phyloP scores from a whole-genome alignment of 2,888 invertebrate species.

The Drosophila percnosoma region DNA sequence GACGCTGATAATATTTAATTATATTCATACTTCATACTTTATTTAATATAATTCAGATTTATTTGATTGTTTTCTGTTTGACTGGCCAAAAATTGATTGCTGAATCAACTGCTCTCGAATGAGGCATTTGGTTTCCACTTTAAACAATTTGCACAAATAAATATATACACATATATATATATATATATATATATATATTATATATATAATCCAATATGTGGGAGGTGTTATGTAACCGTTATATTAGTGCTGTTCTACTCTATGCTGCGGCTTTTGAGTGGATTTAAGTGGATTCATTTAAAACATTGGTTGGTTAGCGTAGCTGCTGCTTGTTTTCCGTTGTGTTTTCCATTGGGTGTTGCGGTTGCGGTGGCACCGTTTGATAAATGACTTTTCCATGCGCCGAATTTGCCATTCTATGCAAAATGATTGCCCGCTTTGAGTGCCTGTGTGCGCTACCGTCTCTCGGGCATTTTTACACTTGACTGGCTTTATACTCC shows the following conservation, averaged over 20 bases:
- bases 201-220: constrained; percentile 2
- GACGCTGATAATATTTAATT: neutral
- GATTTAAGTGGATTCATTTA: constrained; percentile 79
- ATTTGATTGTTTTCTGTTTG: constrained; percentile 36
- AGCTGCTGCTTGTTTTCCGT: constrained; percentile 41
- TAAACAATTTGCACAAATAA: neutral
- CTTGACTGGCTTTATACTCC: constrained; percentile 61
- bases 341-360: constrained; percentile 36
- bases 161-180: neutral
- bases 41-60: constrained; percentile 21
- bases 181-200: neutral
- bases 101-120: constrained; percentile 21
- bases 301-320: constrained; percentile 52
- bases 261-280: constrained; percentile 53
- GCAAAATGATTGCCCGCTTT: constrained; percentile 55
- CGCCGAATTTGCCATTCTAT: constrained; percentile 57
- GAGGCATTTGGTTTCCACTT: constrained; percentile 13
- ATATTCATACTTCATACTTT: neutral
- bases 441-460: neutral
- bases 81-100: constrained; percentile 17
- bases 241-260: constrained; percentile 33
- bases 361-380: constrained; percentile 58
- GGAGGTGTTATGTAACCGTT: constrained; percentile 4
- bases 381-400: constrained; percentile 79
- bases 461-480: constrained; percentile 50